Base-by-base conservation (phyloP, 2,797 vertebrate genomes). In the Lates japonicus region DNA sequence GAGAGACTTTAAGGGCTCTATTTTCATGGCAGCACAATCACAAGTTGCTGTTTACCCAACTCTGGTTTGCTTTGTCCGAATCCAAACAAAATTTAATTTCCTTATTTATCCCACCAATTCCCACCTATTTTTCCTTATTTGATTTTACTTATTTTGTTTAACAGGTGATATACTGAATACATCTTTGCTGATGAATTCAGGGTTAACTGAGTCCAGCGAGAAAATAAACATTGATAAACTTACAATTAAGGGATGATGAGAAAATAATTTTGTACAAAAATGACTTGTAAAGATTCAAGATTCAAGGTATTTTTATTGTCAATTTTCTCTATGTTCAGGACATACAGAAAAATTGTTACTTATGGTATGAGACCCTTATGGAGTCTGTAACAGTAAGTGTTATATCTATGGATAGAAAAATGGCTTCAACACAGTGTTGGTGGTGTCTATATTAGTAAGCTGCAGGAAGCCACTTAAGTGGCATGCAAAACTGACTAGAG, bases 401-500 rank as follows among this genome's bases (percentile, higher is more conserved):
- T 63, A 39, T 42, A 72, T 14, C 10, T 46, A 3, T 44, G 3
- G 20, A n/a, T 57, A 64, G 69, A 63, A 67, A 44, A n/a, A 31
- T 16, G 11, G 14, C 67, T 61, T 55, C 4, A 44, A 41, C 20
- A 37, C 37, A 42, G 62, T 78, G 66, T 74, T 76, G 35, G 25
- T 74, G 59, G 65, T 69, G 64, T 83, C 64, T 58, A 61, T 60
- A 82, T 29, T 33, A 73, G 29, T 19, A 74, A 84, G 22, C 81
- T 64, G 59, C 78, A 72, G 76, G 81, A 82, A 71, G 64, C 83
- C 63, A 76, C 78, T 89, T 75, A 74, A 82, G 83, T 74, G 75
- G 62, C 82, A 80, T 85, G 71, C 76, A 80, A 88, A 84, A 76
- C 79, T 87, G 80, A 74, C 80, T 81, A 79, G 78, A 85, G 80